Evolutionary conservation across 2,797 vertebrate species (phyloP).

Genomic region (Helarctos malayanus): DNA sequence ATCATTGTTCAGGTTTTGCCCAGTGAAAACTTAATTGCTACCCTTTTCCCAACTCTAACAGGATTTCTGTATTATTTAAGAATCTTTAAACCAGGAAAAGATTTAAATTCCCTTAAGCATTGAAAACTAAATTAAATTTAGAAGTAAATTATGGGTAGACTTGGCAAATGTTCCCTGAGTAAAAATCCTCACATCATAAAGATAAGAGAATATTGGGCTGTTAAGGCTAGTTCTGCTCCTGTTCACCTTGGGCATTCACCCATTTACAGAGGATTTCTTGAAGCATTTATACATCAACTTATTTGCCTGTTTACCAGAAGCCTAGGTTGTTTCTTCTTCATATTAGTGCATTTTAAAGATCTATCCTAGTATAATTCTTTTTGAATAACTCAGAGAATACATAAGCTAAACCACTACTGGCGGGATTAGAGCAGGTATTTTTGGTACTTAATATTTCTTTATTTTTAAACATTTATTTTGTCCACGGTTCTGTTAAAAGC

Average conservation of each 20-base stretch:
- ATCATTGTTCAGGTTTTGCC: constrained; percentile 24
- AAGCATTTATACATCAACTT: not conserved
- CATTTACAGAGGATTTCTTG: not conserved
- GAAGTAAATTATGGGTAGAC: not conserved
- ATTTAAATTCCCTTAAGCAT: not conserved
- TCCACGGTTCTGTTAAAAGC: not conserved
- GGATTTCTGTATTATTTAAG: constrained; percentile 28
- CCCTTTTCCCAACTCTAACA: not conserved
- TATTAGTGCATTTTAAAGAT: not conserved
- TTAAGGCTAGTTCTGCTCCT: not conserved
- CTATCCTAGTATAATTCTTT: not conserved
- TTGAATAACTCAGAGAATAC: not conserved
- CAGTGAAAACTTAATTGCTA: constrained; percentile 39
- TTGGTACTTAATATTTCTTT: not conserved
- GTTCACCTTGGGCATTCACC: not conserved
- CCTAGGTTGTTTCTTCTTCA: not conserved
- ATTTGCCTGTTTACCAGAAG: not conserved
- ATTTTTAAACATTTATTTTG: constrained; percentile 36
- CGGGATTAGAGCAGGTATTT: not conserved
- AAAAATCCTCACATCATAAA: constrained; percentile 46
- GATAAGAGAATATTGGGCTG: not conserved
- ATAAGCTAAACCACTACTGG: not conserved
- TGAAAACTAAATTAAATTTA: constrained; percentile 68
- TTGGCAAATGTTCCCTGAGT: not conserved
- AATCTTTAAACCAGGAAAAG: constrained; percentile 42